phyloP scores from a whole-genome alignment of 2,797 vertebrate species.

The Cirrhinus molitorella region DNA sequence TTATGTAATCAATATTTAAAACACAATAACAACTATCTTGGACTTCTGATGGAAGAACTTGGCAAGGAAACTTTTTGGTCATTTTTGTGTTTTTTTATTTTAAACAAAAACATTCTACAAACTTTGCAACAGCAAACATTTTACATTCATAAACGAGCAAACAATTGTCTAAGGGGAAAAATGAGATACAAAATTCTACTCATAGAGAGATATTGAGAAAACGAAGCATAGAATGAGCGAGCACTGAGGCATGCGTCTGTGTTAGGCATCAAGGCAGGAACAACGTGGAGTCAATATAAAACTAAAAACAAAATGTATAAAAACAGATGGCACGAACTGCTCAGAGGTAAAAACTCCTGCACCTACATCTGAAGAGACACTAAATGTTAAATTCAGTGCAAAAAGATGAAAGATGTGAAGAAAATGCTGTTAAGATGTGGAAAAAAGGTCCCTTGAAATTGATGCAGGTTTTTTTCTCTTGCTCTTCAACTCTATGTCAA shows the following conservation, averaged over 20 bases:
- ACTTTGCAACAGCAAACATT: slow-evolving; percentile 68
- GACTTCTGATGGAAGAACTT: neutral
- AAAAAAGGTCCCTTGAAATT: slow-evolving; percentile 64
- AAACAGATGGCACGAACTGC: slow-evolving; percentile 1
- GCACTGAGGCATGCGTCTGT: slow-evolving; percentile 34
- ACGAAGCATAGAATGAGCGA: slow-evolving; percentile 21
- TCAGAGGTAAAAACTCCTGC: slow-evolving; percentile 14
- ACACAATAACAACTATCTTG: neutral
- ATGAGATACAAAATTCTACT: slow-evolving; percentile 51
- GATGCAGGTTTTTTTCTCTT: slow-evolving; percentile 72
- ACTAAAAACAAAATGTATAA: neutral
- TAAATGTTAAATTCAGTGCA: slow-evolving; percentile 11
- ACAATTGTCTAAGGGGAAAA: slow-evolving; percentile 66
- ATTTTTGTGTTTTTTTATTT: slow-evolving; percentile 76
- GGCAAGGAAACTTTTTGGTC: neutral
- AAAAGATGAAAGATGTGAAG: neutral
- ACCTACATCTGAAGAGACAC: slow-evolving; percentile 28
- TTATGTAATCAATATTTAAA: neutral
- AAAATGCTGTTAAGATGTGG: slow-evolving; percentile 2
- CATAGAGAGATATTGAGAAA: slow-evolving; percentile 45
- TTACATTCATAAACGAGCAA: slow-evolving; percentile 72
- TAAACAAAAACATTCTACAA: slow-evolving; percentile 72
- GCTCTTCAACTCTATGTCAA: slow-evolving; percentile 73
- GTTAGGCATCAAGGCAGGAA: slow-evolving; percentile 44
- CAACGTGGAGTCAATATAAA: slow-evolving; percentile 22